Evolutionary conservation across 2,888 invertebrate species (phyloP), one percentile per base, ranked within the genome.

Genomic region (Cephus rjabovi): DNA sequence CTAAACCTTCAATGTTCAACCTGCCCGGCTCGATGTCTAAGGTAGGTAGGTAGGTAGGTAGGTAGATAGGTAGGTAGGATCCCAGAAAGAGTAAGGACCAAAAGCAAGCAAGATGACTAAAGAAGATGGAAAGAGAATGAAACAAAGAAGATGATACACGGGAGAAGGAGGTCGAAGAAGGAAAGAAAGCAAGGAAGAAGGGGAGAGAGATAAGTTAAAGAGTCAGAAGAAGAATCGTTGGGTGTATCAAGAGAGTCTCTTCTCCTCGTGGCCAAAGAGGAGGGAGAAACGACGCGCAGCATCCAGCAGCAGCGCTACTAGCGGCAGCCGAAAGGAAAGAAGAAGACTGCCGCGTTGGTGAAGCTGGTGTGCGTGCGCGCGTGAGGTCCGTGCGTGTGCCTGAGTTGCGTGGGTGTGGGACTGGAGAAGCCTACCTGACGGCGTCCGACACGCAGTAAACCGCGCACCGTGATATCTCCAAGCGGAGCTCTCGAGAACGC

Each of bases 251-350:
- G 71, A 71, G 71, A 71, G 34, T 30, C 70, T 71, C 71, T 56
- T 78, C 71, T 82, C 81, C 75, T 82, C 82, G 81, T 35, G 35
- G 69, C 4, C 30, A 68, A 70, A 69, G 81, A 78, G 79, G 83
- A 79, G 81, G 80, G 86, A 84, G 83, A 81, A 84, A 85, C 78
- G 86, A 84, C 86, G 82, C 87, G 83, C 90, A 91, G 91, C 91
- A 91, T 90, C 91, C 91, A 90, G 90, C 91, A 88, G 90, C 91
- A 89, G 89, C 91, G 91, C 89, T 89, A 90, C 90, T 87, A 89
- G 90, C 91, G 90, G 91, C 90, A 89, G 90, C 89, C 86, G 84
- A 87, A 88, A 86, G 86, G 86, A 88, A 88, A 87, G 89, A 89
- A 34, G 71, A 31, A 71, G 33, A 31, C 71, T 87, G 87, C 84